A percentile compares a stretch with the other conserved stretches of the same genome.
These are phyloP conservation scores for Aleadryas rufinucha DNA, from an alignment of 2,113 vertebrate species.

Conservation along the genomic window DNA sequence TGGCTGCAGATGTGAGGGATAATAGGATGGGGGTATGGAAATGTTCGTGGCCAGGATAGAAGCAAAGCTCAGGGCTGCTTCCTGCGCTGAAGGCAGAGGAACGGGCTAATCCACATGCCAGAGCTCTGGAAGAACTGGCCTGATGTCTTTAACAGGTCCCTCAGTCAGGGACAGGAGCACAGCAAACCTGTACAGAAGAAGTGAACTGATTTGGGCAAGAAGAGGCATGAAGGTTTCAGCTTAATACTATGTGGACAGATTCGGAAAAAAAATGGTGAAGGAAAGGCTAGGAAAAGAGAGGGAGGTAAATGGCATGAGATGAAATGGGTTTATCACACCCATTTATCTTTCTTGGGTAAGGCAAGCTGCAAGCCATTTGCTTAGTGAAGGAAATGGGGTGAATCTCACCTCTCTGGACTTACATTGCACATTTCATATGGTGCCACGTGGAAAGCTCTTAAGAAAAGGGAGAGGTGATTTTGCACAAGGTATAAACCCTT, in stretches of 20 bases:
- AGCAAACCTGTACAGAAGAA: not conserved
- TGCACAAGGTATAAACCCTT: not conserved
- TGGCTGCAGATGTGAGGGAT: slow-evolving; percentile 8
- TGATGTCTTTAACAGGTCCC: slow-evolving; percentile 5
- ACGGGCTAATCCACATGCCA: slow-evolving; percentile 54
- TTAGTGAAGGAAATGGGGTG: not conserved
- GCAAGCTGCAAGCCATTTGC: slow-evolving; percentile 16
- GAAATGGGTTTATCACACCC: slow-evolving; percentile 36
- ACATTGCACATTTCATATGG: not conserved
- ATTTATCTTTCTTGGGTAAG: slow-evolving; percentile 18
- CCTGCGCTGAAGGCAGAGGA: slow-evolving; percentile 25
- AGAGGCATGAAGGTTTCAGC: slow-evolving; percentile 18
- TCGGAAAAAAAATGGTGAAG: not conserved
- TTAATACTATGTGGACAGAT: not conserved
- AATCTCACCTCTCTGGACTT: not conserved
- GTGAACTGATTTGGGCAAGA: slow-evolving; percentile 24
- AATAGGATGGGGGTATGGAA: slow-evolving; percentile 13
- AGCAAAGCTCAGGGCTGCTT: slow-evolving; percentile 11
- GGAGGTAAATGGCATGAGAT: slow-evolving; percentile 12
- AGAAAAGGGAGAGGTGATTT: not conserved
- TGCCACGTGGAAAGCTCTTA: not conserved
- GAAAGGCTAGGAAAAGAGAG: not conserved
- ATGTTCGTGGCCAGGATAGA: not conserved
- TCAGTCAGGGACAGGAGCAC: not conserved
- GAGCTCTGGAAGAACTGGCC: slow-evolving; percentile 55